phyloP scores from a whole-genome alignment of 2,113 vertebrate species.

The Neogobius melanostomus region DNA sequence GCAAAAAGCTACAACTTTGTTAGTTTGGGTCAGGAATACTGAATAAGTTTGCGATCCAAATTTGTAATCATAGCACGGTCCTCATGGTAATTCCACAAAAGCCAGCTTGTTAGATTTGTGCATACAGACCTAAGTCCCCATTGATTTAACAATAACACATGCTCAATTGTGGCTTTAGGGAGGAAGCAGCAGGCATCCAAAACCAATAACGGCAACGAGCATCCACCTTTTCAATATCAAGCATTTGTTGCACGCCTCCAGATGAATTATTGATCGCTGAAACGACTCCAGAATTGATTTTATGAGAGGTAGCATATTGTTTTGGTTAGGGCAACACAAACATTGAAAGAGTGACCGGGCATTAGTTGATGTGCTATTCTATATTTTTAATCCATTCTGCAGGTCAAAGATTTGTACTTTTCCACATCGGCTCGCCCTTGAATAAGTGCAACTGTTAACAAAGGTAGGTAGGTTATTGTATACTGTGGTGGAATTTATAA shows the following conservation, averaged over 20 bases:
- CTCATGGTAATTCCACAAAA: conserved; percentile 13
- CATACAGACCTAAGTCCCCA: conserved; percentile 34
- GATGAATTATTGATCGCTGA: conserved; percentile 57
- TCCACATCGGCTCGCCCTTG: too few species aligned
- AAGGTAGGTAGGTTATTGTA: too few species aligned
- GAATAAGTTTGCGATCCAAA: conserved; percentile 5
- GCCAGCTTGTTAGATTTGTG: conserved; percentile 28
- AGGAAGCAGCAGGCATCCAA: conserved; percentile 44
- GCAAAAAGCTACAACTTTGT: not conserved
- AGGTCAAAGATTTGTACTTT: too few species aligned
- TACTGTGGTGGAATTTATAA: too few species aligned
- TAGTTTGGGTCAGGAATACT: not conserved
- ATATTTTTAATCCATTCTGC: not conserved
- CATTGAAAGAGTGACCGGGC: not conserved
- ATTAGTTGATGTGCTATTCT: not conserved
- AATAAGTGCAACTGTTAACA: too few species aligned
- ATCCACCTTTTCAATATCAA: conserved; percentile 17
- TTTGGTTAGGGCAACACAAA: conserved; percentile 13
- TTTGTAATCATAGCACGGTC: conserved; percentile 10
- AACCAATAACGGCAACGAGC: conserved; percentile 42
- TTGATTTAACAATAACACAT: conserved; percentile 60
- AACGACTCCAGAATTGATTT: conserved; percentile 37
- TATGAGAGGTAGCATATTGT: conserved; percentile 29
- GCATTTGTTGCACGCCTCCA: conserved; percentile 28
- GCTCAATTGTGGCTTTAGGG: conserved; percentile 45